Base-by-base conservation (phyloP, 1,140 invertebrate genomes). In the Phthorimaea operculella region DNA sequence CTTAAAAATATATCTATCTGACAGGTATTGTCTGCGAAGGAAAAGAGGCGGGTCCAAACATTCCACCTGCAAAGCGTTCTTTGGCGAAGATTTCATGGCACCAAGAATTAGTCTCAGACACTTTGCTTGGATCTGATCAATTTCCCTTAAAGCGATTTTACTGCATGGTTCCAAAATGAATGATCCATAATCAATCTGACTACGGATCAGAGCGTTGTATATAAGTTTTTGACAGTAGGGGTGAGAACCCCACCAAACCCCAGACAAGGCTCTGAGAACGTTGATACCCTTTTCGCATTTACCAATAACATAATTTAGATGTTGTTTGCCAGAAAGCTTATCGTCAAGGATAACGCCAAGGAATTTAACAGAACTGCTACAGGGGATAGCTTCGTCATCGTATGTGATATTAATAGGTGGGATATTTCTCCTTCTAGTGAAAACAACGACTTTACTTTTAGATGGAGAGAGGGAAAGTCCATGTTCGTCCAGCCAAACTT, bases 201-300 rank as follows among this genome's bases (percentile, higher is more conserved):
- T 54, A 16, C 49, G 21, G 14, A 58, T 50, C 48, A 57, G 36
- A n/a, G 59, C 56, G 51, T 64, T 64, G 34, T 65, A 65, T 7
- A 65, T 8, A 7, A 60, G 28, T 55, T 61, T 60, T 16, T 48
- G 51, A 45, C 34, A 50, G 16, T 50, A 60, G 0, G 59, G 54
- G 42, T 61, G 59, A 0, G 60, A 39, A 33, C 59, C 58, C 63
- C 63, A 62, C 57, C 59, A 57, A 1, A 61, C 57, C 21, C 59
- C 57, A 18, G 59, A 50, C 8, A 61, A 36, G n/a, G 34, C 51
- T 12, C 53, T 36, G 1, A 65, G 15, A 8, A 65, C 52, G 42
- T 58, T 59, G 11, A 59, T 12, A 28, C 1, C 16, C 17, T 36
- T 58, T 17, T 60, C 54, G 12, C 51, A 52, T 50, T 57, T 57